phyloP scores from a whole-genome alignment of 2,797 vertebrate species.

The Pteronotus mesoamericanus region DNA sequence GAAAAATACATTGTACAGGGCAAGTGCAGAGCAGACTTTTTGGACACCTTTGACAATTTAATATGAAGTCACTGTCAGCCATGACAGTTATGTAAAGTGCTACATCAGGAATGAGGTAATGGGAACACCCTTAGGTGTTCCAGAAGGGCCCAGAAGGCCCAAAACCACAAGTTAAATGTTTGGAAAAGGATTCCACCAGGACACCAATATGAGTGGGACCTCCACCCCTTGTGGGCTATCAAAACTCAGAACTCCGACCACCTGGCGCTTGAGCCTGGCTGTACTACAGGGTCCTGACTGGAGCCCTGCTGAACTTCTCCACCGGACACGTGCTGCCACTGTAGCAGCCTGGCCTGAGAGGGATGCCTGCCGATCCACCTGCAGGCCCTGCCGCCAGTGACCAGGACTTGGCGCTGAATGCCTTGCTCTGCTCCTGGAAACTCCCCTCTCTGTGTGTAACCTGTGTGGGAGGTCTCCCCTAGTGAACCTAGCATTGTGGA shows the following conservation, averaged over 20 bases:
- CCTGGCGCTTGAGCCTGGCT: not conserved
- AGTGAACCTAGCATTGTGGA: not conserved
- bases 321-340: not conserved
- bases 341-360: not conserved
- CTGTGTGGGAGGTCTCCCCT: not conserved
- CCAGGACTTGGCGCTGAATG: not conserved
- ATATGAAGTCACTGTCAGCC: not conserved
- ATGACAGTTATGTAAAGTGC: not conserved
- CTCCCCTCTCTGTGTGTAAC: not conserved
- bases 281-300: accelerated
- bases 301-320: not conserved
- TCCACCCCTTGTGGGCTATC: not conserved
- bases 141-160: not conserved
- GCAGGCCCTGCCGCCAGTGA: not conserved
- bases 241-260: not conserved
- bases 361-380: not conserved
- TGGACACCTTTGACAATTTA: not conserved
- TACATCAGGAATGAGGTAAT: not conserved
- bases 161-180: not conserved
- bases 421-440: not conserved
- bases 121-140: not conserved
- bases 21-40: not conserved
- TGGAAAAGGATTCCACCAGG: not conserved
- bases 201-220: not conserved
- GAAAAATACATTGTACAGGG: not conserved